These are phyloP conservation scores for Hyposoter dolosus DNA, from an alignment of 2,888 invertebrate species.

Conservation along the genomic window DNA sequence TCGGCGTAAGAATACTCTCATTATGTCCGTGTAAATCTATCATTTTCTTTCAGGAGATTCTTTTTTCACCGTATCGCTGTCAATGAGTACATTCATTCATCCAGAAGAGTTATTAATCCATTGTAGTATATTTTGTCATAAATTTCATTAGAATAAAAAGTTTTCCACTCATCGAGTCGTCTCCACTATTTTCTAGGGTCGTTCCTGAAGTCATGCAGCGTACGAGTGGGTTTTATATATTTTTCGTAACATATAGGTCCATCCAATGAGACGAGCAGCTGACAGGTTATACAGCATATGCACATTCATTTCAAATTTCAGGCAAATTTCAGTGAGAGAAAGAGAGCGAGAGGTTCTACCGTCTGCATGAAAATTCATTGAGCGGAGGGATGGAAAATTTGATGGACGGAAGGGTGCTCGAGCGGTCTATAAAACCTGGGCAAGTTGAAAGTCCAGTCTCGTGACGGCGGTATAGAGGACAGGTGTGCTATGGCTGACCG, in stretches of 20 bases:
- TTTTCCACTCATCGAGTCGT: not conserved
- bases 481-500: slow-evolving; percentile 47
- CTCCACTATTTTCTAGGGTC: not conserved
- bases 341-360: slow-evolving; percentile 39
- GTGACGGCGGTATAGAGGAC: slow-evolving; percentile 45
- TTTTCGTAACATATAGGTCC: not conserved
- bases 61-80: not conserved
- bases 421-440: slow-evolving; percentile 57
- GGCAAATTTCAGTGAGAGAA: slow-evolving; percentile 17
- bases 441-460: slow-evolving; percentile 58
- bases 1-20: slow-evolving; percentile 49
- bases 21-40: slow-evolving; percentile 45
- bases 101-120: slow-evolving; percentile 13
- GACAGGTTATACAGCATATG: slow-evolving; percentile 45
- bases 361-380: slow-evolving; percentile 56
- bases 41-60: slow-evolving; percentile 16
- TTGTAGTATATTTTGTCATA: slow-evolving; percentile 27
- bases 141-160: slow-evolving; percentile 50
- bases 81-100: slow-evolving; percentile 44
- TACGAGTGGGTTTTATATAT: slow-evolving; percentile 30
- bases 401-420: slow-evolving; percentile 61
- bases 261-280: slow-evolving; percentile 27
- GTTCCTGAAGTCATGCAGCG: not conserved
- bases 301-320: slow-evolving; percentile 47
- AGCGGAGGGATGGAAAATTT: slow-evolving; percentile 59